phyloP scores from a whole-genome alignment of 2,113 vertebrate genomes.

The Carollia perspicillata region DNA sequence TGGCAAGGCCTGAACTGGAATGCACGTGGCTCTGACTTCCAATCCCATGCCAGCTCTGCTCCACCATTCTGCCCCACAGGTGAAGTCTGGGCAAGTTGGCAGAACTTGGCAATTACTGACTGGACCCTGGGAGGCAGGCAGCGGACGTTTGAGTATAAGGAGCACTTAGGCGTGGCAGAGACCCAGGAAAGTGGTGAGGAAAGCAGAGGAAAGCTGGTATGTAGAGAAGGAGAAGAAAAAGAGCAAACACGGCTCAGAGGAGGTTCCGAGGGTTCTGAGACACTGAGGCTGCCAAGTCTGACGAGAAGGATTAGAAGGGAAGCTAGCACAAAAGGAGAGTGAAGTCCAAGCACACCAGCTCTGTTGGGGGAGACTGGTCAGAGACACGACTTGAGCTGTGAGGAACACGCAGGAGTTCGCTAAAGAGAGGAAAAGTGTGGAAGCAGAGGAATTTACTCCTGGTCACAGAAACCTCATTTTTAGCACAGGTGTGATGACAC shows the following conservation, averaged over 20 bases:
- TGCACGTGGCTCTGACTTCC: neutral
- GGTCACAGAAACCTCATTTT: neutral
- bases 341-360: neutral
- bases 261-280: neutral
- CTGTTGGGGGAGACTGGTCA: neutral
- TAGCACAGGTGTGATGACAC: neutral
- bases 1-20: neutral
- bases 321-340: neutral
- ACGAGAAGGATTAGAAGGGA: constrained; percentile 26
- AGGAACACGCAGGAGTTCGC: neutral
- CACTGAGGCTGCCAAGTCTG: neutral
- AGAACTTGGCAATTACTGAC: neutral
- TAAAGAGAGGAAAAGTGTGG: neutral
- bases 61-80: neutral
- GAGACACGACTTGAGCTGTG: neutral
- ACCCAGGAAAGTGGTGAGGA: neutral
- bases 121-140: neutral
- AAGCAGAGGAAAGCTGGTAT: neutral
- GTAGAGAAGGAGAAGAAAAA: neutral
- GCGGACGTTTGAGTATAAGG: neutral
- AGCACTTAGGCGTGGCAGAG: neutral
- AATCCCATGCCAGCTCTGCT: neutral
- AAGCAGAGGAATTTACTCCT: neutral
- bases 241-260: neutral
- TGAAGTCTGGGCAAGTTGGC: neutral